Base-by-base conservation (phyloP, 2,797 vertebrate genomes). In the Tenualosa ilisha region DNA sequence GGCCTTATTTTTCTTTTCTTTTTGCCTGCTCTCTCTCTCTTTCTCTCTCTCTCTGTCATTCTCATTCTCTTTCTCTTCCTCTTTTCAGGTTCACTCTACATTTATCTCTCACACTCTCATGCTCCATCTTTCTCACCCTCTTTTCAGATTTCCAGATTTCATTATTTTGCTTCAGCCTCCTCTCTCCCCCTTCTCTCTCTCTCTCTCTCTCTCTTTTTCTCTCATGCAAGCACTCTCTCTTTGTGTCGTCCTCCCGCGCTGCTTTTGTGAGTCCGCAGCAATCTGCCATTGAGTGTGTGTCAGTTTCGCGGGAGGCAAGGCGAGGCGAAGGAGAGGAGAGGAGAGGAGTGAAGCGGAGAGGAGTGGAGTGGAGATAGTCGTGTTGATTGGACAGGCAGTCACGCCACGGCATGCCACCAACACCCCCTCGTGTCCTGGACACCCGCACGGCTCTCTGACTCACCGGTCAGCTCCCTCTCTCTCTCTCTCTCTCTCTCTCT, bases 91-190 rank as follows among this genome's bases (percentile, higher is more conserved):
- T 26, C 26, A 37, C 63, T 68, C 63, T 31, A n/a, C 26, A 68
- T 68, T 91, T 90, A 91, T 88, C 90, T 89, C 91, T 91, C 91
- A 91, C 89, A 89, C 91, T 93, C 91, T 94, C 87, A 31, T 31
- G 26, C 26, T 31, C 68, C 68, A 40, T 75, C 68, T 72, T 15
- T 72, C 65, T 40, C 31, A 40, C 13, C 91, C 65, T 72, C 31
- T 37, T 17, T 91, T 90, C 91, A 9, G 46, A 46, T 65, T 11
- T 72, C 65, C 65, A 72, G 26, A 72, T 72, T 37, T 75, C 68
- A 75, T 75, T 75, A 75, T 75, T 75, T 75, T 40, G 15, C 31
- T 13, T 40, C 37, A 46, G 31, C 82, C 65, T 50, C 37, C 87
- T 84, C 84, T 54, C 86, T 61, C 61, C 31, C 31, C 31, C 31